Conservation (phyloP, 2,113 vertebrate species). For the Corythoichthys haematopterus region DNA sequence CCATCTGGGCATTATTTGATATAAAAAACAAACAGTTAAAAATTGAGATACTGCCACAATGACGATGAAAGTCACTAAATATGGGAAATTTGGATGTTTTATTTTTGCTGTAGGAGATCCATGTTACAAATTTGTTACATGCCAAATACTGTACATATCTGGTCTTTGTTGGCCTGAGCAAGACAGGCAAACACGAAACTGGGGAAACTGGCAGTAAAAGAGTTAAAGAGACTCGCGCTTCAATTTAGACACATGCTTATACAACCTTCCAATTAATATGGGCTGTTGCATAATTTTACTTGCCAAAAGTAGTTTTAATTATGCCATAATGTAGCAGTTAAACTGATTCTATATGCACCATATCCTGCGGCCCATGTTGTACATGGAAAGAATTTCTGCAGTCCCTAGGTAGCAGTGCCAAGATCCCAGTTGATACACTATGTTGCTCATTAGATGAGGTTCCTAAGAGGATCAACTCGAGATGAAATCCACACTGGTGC, state of each 20-base stretch:
- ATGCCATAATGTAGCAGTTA: conserved; percentile 28
- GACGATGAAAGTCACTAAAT: neutral
- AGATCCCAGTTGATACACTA: conserved; percentile 45
- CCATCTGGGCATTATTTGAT: no score
- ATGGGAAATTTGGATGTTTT: neutral
- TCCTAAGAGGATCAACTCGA: conserved; percentile 39
- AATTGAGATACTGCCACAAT: no score
- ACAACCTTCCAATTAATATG: conserved; percentile 28
- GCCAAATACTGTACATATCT: neutral
- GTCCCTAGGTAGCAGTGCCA: conserved; percentile 49
- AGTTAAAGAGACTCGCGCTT: conserved; percentile 4
- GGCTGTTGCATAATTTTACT: conserved; percentile 25
- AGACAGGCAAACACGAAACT: neutral
- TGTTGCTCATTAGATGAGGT: conserved; percentile 52
- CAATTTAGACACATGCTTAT: conserved; percentile 16
- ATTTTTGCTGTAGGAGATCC: neutral
- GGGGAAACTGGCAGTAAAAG: neutral
- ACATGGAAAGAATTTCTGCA: conserved; percentile 9
- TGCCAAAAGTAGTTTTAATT: conserved; percentile 30
- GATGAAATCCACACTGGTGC: conserved; percentile 43
- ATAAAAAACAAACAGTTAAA: no score
- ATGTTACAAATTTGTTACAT: neutral
- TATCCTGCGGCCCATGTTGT: conserved; percentile 25
- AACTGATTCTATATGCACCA: conserved; percentile 24
- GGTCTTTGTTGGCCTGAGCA: neutral